Evolutionary conservation across 2,113 vertebrate genomes (phyloP).

Genomic region (Grus americana): DNA sequence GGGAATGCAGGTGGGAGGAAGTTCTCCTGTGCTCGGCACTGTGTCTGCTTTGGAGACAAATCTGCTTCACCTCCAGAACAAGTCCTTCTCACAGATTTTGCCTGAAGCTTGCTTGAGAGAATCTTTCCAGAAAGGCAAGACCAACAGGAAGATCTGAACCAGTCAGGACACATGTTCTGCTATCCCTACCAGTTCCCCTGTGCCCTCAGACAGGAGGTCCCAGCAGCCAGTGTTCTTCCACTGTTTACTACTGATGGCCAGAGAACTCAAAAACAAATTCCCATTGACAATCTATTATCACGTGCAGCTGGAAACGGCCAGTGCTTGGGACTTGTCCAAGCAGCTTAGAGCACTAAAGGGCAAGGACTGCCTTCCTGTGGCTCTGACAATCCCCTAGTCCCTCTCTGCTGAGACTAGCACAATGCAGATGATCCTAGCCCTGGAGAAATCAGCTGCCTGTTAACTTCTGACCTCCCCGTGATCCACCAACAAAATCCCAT

Average conservation of each 20-base stretch:
- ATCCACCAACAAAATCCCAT: neutral
- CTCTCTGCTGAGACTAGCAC: slow-evolving; percentile 37
- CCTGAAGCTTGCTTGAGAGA: slow-evolving; percentile 17
- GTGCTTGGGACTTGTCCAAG: slow-evolving; percentile 60
- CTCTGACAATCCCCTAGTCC: neutral
- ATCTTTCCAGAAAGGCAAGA: slow-evolving; percentile 56
- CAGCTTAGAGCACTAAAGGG: slow-evolving; percentile 42
- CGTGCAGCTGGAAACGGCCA: slow-evolving; percentile 40
- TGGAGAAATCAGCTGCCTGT: slow-evolving; percentile 27
- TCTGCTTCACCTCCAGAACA: neutral
- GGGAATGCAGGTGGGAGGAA: neutral
- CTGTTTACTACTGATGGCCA: neutral
- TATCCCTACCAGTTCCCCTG: neutral
- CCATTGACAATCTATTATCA: slow-evolving; percentile 25
- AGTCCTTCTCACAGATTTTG: neutral
- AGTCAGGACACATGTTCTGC: neutral
- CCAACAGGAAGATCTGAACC: slow-evolving; percentile 24
- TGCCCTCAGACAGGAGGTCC: neutral
- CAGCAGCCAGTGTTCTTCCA: slow-evolving; percentile 9
- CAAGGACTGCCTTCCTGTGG: slow-evolving; percentile 24
- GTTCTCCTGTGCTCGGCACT: neutral
- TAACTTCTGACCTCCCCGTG: neutral
- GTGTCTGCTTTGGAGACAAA: neutral
- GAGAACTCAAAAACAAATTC: slow-evolving; percentile 40
- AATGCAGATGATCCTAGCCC: neutral